Conservation (phyloP, 1,140 invertebrate genomes). For the Aplysia californica region DNA sequence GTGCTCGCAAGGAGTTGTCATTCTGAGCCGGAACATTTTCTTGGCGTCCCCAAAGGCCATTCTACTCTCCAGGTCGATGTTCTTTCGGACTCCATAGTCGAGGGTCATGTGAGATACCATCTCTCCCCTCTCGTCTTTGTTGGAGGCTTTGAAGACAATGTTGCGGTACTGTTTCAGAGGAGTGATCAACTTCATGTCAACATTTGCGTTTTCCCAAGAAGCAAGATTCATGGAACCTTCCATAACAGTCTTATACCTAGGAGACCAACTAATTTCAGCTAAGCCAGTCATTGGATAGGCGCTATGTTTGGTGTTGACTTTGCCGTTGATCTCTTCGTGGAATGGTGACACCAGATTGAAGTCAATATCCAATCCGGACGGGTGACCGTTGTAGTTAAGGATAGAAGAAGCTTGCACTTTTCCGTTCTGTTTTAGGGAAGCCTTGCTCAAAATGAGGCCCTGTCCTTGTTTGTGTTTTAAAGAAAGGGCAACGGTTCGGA, state of each 20-base stretch:
- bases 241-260: not conserved
- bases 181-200: conserved; percentile 28
- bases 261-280: conserved; percentile 22
- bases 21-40: conserved; percentile 11
- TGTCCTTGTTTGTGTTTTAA: conserved; percentile 8
- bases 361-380: not conserved
- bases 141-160: conserved; percentile 20
- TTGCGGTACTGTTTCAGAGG: conserved; percentile 25
- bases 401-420: not conserved
- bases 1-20: conserved; percentile 25
- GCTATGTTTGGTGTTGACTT: conserved; percentile 1
- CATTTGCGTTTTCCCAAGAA: not conserved
- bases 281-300: conserved; percentile 19
- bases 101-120: conserved; percentile 10
- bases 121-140: conserved; percentile 15
- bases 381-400: no score
- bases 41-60: not conserved
- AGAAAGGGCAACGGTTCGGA: conserved; percentile 14
- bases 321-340: conserved; percentile 16
- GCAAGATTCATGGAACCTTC: conserved; percentile 16
- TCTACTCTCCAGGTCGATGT: conserved; percentile 10
- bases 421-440: conserved; percentile 8
- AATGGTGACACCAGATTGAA: conserved; percentile 16
- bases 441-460: not conserved
- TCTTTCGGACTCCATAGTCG: conserved; percentile 27